Base-by-base conservation (phyloP, 2,888 invertebrate genomes). In the Cerastis leucographa region DNA sequence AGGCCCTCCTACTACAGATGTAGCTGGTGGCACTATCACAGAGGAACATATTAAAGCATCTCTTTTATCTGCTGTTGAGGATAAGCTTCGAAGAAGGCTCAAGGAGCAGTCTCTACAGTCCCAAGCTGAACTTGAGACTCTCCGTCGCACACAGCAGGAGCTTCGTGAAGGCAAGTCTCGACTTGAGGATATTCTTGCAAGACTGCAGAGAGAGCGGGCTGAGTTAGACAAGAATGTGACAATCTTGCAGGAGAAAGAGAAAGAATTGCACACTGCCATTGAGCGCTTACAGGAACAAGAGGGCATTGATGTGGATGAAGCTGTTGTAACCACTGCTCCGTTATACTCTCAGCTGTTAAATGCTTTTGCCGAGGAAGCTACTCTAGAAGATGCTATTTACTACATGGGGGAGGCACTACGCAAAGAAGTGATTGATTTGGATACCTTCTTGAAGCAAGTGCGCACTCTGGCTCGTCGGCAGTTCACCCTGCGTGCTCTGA, bases 361-460 rank as follows among this genome's bases (percentile, higher is more conserved):
- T 95, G 98, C 99, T 64, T 99, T 99, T 97, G 99, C 99, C 70
- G 99, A 99, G 95, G 99, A 99, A 97, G 99, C 99, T 83, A 99
- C 99, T 25, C 97, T 99, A 72, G 99, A 99, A 97, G 99, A 99
- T 97, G 99, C 99, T 81, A 99, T 99, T 92, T 99, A 99, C 94
- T 99, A 99, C 93, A 98, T 99, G 95, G 99, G 99, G 14, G 99
- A 99, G 96, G 99, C 99, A 17, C 95, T 99, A 80, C 97, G 99
- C 84, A 98, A 98, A 89, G 98, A 98, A 81, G 99, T 99, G 12
- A 99, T 99, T 91, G 99, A 99, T 96, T 96, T 99, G 91, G 99
- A 99, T 92, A 98, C 98, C 74, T 99, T 99, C 96, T 97, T 99
- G 89, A 99, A 99, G 96, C 99, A 99, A 97, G 99, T 99, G 2